Evolutionary conservation across 2,113 vertebrate genomes (phyloP).

Genomic region (Clinocottus analis): DNA sequence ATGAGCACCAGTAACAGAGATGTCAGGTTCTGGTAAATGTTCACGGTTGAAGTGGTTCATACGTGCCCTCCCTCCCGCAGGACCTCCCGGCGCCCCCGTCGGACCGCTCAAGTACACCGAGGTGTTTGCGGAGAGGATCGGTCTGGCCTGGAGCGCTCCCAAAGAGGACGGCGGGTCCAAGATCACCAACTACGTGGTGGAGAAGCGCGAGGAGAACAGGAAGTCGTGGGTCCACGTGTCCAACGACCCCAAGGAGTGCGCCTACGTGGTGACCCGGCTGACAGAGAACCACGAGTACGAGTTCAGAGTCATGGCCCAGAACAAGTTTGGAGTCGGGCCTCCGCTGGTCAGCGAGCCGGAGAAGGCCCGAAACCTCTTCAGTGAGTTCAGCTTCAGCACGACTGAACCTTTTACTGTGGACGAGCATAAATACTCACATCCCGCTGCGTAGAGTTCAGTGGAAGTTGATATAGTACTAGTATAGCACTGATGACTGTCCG

Average conservation of each 20-base stretch:
- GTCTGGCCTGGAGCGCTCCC: conserved; percentile 94
- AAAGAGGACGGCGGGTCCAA: conserved; percentile 94
- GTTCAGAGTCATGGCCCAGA: conserved; percentile 97
- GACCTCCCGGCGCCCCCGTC: conserved; percentile 91
- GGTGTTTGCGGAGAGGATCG: conserved; percentile 94
- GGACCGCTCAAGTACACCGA: conserved; percentile 96
- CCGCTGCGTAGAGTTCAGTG: no score
- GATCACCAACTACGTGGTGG: conserved; percentile 97
- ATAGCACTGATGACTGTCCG: no score
- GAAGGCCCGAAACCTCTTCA: conserved; percentile 97
- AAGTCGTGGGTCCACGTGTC: conserved; percentile 94
- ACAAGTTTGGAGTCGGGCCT: conserved; percentile 94
- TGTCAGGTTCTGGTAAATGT: no score
- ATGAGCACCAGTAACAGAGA: no score
- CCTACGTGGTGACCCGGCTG: conserved; percentile 91
- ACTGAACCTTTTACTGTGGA: no score
- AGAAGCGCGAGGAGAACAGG: conserved; percentile 96
- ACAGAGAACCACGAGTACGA: conserved; percentile 96
- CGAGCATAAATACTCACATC: no score
- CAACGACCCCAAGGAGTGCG: conserved; percentile 93
- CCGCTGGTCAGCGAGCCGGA: conserved; percentile 94
- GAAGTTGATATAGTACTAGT: no score
- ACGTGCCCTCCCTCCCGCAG: conserved; percentile 70
- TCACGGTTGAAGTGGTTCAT: background rate
- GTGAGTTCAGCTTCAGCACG: conserved; percentile 85